Percentiles rank a stretch among this genome's conserved stretches.
phyloP scores from a whole-genome alignment of 2,113 vertebrate genomes.

The Cranoglanis bouderius region DNA sequence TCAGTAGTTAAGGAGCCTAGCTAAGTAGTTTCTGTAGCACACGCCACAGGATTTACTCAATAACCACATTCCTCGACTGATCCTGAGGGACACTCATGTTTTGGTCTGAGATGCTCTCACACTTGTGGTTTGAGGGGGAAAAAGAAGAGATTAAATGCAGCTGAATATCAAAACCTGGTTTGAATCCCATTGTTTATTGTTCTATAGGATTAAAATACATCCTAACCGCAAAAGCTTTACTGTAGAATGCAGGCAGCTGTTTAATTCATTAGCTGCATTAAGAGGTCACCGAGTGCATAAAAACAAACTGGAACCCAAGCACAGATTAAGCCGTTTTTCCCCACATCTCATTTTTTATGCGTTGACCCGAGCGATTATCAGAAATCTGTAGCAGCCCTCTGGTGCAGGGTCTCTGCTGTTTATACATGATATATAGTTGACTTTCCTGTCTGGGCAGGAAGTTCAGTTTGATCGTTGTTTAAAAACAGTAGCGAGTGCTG shows the following conservation, averaged over 20 bases:
- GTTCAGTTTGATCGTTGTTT: conserved; percentile 18
- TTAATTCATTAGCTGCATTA: not conserved
- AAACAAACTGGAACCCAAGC: not conserved
- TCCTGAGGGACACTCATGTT: not conserved
- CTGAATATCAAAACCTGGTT: conserved; percentile 1
- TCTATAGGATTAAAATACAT: conserved; percentile 33
- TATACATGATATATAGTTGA: conserved; percentile 10
- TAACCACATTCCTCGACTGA: not conserved
- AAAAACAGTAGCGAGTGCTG: conserved; percentile 9
- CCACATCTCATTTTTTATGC: not conserved
- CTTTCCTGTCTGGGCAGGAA: conserved; percentile 27
- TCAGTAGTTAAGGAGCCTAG: not conserved
- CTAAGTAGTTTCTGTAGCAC: not conserved
- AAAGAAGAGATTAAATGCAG: not conserved
- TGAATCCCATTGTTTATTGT: conserved; percentile 53
- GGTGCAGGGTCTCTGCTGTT: conserved; percentile 1
- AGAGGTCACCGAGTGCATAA: not conserved
- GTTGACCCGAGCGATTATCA: not conserved
- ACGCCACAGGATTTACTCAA: not conserved
- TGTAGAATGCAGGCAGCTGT: not conserved
- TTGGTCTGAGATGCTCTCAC: not conserved
- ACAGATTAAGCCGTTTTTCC: conserved; percentile 13
- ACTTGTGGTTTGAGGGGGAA: not conserved
- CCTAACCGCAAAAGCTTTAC: not conserved
- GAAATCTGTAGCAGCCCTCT: conserved; percentile 10